Base-by-base conservation (phyloP, 2,113 vertebrate species). In the Rhinoderma darwinii region DNA sequence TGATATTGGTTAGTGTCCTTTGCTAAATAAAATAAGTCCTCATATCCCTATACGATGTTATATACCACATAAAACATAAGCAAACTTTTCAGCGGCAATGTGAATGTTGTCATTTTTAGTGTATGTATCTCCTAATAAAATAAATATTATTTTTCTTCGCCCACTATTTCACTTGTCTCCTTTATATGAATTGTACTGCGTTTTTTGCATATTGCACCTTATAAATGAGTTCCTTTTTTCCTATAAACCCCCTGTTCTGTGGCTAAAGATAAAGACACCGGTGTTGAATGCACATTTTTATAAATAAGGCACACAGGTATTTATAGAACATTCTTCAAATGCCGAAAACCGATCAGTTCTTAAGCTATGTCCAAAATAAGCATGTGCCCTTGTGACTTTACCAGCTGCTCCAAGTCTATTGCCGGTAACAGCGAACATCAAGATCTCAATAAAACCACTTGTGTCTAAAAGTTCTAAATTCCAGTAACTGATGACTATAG, bases 311-410 rank as follows among this genome's bases (percentile, higher is more conserved):
- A 37, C 41, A 15, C 22, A 72, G 37, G 77, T 86, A 86, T 81
- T 86, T 86, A 37, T 70, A 78, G 84, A 72, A 72, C 84, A 80
- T 86, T 86, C 54, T 70, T 70, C 39, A 75, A 66, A 54, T 50
- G 59, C 59, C 35, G 27, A 66, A 86, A 86, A 78, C 10, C 17
- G 56, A 78, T 47, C 41, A 76, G n/a, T 70, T 39, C 39, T 86
- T 51, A 81, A 81, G 63, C 50, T 15, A 17, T 72, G 63, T 12
- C 35, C 32, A 81, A 56, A 86, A 86, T 73, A 86, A 86, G 35
- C 41, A 41, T 30, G 59, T n/a, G 18, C n/a, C 30, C 84, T 80
- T 80, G 76, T 86, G 84, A 86, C 84, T 72, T 78, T 50, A 39
- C 25, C 63, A 72, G 76, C 84, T 86, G 76, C 37, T 86, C 25